Conservation (phyloP, 1,140 invertebrate genomes). For the Scaptomyza pallida region DNA sequence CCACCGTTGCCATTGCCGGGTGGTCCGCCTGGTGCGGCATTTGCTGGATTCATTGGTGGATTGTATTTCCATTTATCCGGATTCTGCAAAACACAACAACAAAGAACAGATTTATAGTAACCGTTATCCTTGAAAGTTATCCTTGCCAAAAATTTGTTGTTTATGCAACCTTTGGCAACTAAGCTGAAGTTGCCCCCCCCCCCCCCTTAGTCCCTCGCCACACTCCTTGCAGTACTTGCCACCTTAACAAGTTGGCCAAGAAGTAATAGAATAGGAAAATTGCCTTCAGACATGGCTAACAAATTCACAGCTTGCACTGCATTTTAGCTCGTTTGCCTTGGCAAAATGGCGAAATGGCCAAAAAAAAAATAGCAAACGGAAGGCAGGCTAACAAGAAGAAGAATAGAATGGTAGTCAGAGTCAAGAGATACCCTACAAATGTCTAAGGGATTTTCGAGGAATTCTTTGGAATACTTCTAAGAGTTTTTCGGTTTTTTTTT, state of each 20-base stretch:
- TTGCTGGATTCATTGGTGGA: conserved; percentile 81
- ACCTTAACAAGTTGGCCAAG: not conserved
- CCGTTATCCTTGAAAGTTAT: conserved; percentile 18
- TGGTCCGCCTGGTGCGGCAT: conserved; percentile 73
- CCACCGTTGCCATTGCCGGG: conserved; percentile 59
- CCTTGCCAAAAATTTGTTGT: conserved; percentile 21
- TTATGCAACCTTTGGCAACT: conserved; percentile 50
- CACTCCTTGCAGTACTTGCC: no score
- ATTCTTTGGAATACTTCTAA: no score
- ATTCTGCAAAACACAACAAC: conserved; percentile 84
- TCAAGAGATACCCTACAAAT: not conserved
- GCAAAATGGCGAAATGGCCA: not conserved
- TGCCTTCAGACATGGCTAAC: not conserved
- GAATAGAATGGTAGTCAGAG: not conserved
- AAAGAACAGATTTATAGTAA: not conserved
- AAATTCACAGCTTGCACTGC: not conserved
- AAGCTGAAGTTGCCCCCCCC: not conserved
- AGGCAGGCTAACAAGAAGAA: not conserved
- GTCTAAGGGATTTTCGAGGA: no score
- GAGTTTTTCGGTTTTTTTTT: no score
- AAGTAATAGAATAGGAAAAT: conserved; percentile 3
- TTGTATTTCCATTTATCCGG: conserved; percentile 88
- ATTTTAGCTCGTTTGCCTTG: not conserved
- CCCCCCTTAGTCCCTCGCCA: no score
- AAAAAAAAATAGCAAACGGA: not conserved